These are phyloP conservation scores for Bursaphelenchus mucronatus DNA, from an alignment of 1,140 invertebrate species.

Conservation along the genomic window DNA sequence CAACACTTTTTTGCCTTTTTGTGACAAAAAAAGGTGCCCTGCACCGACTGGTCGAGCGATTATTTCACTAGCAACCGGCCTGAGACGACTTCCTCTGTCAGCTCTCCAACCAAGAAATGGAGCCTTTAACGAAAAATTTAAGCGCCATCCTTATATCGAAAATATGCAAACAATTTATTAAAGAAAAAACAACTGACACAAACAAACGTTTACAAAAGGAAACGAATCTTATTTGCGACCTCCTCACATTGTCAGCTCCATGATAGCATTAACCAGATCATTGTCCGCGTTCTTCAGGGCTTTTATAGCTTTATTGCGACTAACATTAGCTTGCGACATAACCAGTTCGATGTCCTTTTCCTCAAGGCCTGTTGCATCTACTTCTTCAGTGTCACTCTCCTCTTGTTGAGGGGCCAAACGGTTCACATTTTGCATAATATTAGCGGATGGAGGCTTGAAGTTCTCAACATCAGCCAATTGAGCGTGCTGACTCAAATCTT, in stretches of 20 bases:
- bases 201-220: no score
- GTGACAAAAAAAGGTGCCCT: no score
- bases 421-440: slow-evolving; percentile 40
- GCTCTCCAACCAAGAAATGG: no score
- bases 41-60: no score
- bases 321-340: slow-evolving; percentile 94
- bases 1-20: no score
- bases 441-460: slow-evolving; percentile 76
- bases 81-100: no score
- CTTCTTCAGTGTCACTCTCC: slow-evolving; percentile 53
- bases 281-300: slow-evolving; percentile 93
- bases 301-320: slow-evolving; percentile 82
- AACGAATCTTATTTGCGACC: no score
- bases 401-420: slow-evolving; percentile 41
- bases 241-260: slow-evolving; percentile 61
- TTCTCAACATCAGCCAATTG: slow-evolving; percentile 97
- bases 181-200: no score
- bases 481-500: slow-evolving; percentile 96
- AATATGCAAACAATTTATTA: no score
- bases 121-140: no score
- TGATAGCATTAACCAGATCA: slow-evolving; percentile 84
- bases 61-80: no score
- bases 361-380: slow-evolving; percentile 86
- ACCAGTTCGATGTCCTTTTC: slow-evolving; percentile 97
- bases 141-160: no score